Conservation (phyloP, 1,140 invertebrate species). For the Frieseomelitta varia region DNA sequence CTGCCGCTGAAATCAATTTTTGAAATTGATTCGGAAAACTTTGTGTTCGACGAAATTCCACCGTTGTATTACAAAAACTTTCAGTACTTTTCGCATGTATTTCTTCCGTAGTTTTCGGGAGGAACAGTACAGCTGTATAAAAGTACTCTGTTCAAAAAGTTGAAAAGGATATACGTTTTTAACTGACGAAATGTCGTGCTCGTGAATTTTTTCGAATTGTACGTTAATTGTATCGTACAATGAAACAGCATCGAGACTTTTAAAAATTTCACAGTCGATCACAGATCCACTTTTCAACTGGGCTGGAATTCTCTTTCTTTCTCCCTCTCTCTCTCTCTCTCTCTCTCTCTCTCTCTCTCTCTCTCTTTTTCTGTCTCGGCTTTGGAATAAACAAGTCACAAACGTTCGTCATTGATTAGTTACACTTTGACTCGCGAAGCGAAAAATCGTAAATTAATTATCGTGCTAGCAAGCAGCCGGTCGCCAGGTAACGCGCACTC, state of each 20-base stretch:
- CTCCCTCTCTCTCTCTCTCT: not conserved
- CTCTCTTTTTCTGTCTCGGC: not conserved
- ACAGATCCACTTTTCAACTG: not conserved
- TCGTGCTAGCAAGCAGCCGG: not conserved
- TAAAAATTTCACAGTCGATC: constrained; percentile 3
- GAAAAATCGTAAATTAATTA: constrained; percentile 36
- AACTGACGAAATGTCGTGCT: not conserved
- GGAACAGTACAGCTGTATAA: too few species aligned
- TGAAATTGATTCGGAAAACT: too few species aligned
- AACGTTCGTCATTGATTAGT: constrained; percentile 5
- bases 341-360: not conserved
- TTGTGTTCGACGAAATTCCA: too few species aligned
- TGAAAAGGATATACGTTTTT: not conserved
- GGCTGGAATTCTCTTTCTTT: not conserved
- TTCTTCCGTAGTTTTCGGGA: too few species aligned
- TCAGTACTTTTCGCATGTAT: too few species aligned
- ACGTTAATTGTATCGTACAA: not conserved
- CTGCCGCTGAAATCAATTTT: too few species aligned
- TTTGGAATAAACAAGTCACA: constrained; percentile 10
- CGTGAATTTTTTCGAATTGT: not conserved
- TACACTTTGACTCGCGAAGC: constrained; percentile 13
- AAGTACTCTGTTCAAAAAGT: not conserved
- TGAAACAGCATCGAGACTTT: too few species aligned
- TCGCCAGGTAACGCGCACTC: not conserved
- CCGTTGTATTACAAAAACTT: too few species aligned